Conservation (phyloP, 2,888 invertebrate species). For the Cryptocheilus praepositus region DNA sequence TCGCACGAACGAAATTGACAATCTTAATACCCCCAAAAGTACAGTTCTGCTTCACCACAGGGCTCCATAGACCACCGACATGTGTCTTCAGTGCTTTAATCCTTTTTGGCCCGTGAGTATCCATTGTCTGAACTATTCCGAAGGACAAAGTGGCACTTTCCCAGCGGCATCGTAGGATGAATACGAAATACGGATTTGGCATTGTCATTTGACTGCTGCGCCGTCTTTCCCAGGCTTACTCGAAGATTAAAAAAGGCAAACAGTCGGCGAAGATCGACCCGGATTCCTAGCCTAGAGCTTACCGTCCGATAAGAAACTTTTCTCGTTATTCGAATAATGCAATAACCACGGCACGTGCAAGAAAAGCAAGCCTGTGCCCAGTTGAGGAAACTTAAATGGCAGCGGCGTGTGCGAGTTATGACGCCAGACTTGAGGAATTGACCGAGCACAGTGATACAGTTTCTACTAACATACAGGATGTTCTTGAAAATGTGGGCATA, state of each 20-base stretch:
- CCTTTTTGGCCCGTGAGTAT: too few relatives aligned
- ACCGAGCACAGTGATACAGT: not conserved
- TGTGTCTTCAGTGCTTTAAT: too few relatives aligned
- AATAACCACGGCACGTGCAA: slow-evolving; percentile 23
- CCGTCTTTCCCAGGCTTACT: slow-evolving; percentile 16
- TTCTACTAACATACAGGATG: too few relatives aligned
- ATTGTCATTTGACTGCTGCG: slow-evolving; percentile 9
- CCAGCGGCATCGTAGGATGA: too few relatives aligned
- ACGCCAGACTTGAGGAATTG: slow-evolving; percentile 14
- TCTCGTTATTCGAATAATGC: slow-evolving; percentile 44
- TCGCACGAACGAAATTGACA: too few relatives aligned
- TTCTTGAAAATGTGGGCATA: too few relatives aligned
- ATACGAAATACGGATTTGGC: not conserved
- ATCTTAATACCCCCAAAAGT: too few relatives aligned
- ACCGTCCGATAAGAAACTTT: slow-evolving; percentile 36
- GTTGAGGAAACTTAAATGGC: slow-evolving; percentile 38
- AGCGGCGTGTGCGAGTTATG: slow-evolving; percentile 7
- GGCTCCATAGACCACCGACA: too few relatives aligned
- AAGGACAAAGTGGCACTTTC: too few relatives aligned
- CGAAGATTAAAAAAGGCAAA: slow-evolving; percentile 32
- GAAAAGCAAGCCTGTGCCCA: slow-evolving; percentile 12
- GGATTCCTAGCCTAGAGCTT: slow-evolving; percentile 22
- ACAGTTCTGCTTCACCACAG: too few relatives aligned
- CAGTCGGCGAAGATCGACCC: slow-evolving; percentile 24
- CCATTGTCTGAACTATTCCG: too few relatives aligned